Evolutionary conservation across 2,113 vertebrate genomes (phyloP).

Genomic region (Clarias gariepinus): DNA sequence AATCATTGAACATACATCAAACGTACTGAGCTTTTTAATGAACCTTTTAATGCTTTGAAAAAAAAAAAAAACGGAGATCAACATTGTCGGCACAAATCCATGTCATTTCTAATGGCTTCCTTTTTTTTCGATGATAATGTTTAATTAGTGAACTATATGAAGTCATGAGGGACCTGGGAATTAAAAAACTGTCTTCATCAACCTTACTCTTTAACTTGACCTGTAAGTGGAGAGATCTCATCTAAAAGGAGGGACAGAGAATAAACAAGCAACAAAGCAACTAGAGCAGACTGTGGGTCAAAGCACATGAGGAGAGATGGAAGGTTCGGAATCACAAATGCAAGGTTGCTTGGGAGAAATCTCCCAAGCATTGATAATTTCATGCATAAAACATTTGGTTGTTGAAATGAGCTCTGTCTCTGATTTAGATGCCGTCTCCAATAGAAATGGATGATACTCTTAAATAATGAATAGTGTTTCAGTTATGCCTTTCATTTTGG

Average conservation of each 20-base stretch:
- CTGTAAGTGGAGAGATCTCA: too few species aligned
- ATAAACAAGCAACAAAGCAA: not conserved
- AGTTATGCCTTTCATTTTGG: not conserved
- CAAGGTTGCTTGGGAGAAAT: not conserved
- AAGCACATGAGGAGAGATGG: not conserved
- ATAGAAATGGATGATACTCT: not conserved
- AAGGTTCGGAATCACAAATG: not conserved
- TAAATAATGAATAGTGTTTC: not conserved
- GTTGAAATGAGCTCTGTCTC: not conserved
- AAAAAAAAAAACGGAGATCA: too few species aligned
- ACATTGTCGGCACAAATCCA: too few species aligned
- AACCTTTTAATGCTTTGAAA: too few species aligned
- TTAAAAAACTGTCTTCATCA: too few species aligned
- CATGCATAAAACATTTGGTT: not conserved
- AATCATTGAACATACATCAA: not conserved
- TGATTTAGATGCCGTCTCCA: not conserved
- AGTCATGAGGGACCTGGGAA: too few species aligned
- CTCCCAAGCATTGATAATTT: not conserved
- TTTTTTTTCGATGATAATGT: too few species aligned
- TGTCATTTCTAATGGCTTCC: too few species aligned
- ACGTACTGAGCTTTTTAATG: not conserved
- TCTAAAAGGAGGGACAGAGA: not conserved
- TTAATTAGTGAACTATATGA: too few species aligned
- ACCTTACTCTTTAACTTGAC: too few species aligned
- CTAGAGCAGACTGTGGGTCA: not conserved